These are phyloP conservation scores for Schizotus pectinicornis DNA, from an alignment of 2,888 invertebrate species.

Conservation along the genomic window DNA sequence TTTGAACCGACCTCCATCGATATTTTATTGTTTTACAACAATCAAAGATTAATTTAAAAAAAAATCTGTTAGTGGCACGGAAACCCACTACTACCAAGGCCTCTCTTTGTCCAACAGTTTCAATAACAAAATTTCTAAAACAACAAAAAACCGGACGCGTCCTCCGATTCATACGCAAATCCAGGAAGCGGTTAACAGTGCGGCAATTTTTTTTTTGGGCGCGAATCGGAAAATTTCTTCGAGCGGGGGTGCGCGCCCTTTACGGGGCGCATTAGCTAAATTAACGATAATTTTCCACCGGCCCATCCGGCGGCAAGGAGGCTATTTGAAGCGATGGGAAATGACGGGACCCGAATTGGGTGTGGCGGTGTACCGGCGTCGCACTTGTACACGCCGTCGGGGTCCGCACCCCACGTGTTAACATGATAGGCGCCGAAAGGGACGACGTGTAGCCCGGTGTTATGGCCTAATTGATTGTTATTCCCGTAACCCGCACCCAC, in stretches of 20 bases:
- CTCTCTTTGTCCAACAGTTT: no score
- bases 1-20: no score
- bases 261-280: slow-evolving; percentile 29
- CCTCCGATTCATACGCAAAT: no score
- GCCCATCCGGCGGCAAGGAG: slow-evolving; percentile 29
- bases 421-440: slow-evolving; percentile 26
- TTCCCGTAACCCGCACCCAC: slow-evolving; percentile 25
- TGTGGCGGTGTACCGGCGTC: slow-evolving; percentile 21
- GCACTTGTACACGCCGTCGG: slow-evolving; percentile 1
- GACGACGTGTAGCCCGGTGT: slow-evolving; percentile 11
- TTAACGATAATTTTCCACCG: slow-evolving; percentile 32
- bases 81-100: no score
- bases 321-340: slow-evolving; percentile 33
- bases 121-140: no score
- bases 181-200: no score
- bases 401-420: slow-evolving; percentile 30
- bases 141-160: no score
- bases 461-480: slow-evolving; percentile 26
- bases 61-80: no score
- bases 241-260: slow-evolving; percentile 4
- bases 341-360: slow-evolving; percentile 27
- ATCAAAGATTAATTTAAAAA: no score
- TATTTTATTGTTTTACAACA: no score
- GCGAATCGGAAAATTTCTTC: neutral
- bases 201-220: neutral